These are phyloP conservation scores for Harlomillsia oculata DNA, from an alignment of 1,140 invertebrate genomes.

Conservation along the genomic window DNA sequence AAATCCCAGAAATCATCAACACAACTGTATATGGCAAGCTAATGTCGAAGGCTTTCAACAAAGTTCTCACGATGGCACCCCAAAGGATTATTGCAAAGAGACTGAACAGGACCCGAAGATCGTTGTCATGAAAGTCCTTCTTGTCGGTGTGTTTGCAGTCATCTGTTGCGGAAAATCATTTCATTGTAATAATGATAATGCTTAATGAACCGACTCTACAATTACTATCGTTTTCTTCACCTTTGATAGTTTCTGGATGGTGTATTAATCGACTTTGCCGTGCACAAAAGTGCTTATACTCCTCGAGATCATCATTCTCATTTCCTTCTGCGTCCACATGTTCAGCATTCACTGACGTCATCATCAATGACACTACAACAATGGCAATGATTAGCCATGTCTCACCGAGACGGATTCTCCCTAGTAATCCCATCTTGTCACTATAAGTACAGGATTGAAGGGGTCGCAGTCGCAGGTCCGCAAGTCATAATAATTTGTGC, in stretches of 20 bases:
- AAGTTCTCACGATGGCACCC: slow-evolving; percentile 1
- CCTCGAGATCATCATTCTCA: background rate
- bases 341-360: background rate
- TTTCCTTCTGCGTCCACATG: background rate
- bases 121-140: slow-evolving; percentile 7
- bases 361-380: background rate
- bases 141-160: slow-evolving; percentile 3
- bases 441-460: background rate
- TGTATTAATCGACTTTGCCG: background rate
- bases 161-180: background rate
- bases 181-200: background rate
- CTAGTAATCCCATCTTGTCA: background rate
- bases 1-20: slow-evolving; percentile 18
- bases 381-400: background rate
- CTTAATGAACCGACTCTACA: background rate
- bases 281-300: background rate
- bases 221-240: background rate
- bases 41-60: background rate
- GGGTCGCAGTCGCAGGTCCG: too few species aligned
- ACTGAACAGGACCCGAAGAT: slow-evolving; percentile 13
- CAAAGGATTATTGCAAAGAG: slow-evolving; percentile 13
- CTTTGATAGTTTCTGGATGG: background rate
- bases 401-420: too few species aligned
- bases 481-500: too few species aligned
- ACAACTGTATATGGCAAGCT: slow-evolving; percentile 15